Percentiles rank a stretch among this genome's conserved stretches.
Conservation (phyloP, 1,140 invertebrate genomes). For the Macrobrachium rosenbergii region DNA sequence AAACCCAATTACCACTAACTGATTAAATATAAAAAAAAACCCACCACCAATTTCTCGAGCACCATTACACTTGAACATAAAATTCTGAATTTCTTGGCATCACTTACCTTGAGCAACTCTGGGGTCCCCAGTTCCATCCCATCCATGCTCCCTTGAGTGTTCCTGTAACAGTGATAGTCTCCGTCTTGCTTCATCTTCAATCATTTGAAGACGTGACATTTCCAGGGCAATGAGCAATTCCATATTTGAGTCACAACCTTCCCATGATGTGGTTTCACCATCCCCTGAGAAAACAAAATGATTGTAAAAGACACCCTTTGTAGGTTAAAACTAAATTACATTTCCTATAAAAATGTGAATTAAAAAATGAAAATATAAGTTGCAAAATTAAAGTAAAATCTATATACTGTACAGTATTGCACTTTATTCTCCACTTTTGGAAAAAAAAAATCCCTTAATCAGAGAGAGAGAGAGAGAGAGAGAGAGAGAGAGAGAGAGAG, state of each 20-base stretch:
- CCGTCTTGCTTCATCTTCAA: conserved; percentile 71
- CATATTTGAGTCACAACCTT: conserved; percentile 75
- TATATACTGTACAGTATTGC: no score
- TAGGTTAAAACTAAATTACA: background rate
- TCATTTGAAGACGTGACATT: conserved; percentile 81
- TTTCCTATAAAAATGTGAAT: no score
- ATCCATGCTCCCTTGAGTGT: conserved; percentile 51
- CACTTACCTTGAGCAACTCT: conserved; percentile 36
- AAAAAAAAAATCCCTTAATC: no score
- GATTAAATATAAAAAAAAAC: no score
- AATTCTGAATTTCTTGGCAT: background rate
- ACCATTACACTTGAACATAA: background rate
- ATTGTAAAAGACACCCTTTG: background rate
- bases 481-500: background rate
- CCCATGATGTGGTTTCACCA: conserved; percentile 57
- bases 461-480: background rate
- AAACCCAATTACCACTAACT: no score
- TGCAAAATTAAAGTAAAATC: no score
- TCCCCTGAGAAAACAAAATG: conserved; percentile 30
- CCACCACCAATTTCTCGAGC: no score
- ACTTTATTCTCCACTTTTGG: no score
- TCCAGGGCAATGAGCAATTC: conserved; percentile 80
- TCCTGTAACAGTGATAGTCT: conserved; percentile 46
- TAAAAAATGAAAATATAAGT: no score
- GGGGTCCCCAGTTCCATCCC: conserved; percentile 37